Percentiles rank a stretch among this genome's conserved stretches.
Evolutionary conservation across 92 coral and sea anemone genomes (phyloP).

Genomic region (Diadumene lineata): DNA sequence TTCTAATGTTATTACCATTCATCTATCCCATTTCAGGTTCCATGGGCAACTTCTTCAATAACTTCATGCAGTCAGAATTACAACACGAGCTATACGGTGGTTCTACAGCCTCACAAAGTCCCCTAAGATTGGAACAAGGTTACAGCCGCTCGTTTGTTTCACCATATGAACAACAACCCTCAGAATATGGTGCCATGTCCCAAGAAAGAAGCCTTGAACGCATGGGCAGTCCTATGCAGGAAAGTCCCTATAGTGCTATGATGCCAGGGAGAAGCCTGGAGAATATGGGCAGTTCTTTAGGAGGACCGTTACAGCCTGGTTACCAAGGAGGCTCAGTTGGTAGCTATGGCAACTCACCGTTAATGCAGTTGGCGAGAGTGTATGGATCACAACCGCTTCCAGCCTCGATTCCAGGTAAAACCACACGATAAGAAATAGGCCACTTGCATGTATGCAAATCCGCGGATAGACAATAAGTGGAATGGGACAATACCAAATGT

Average conservation of each 20-base stretch:
- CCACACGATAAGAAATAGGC: not conserved
- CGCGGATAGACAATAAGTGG: no score
- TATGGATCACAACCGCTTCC: slow-evolving; percentile 48
- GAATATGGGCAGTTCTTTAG: not conserved
- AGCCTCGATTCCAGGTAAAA: slow-evolving; percentile 16
- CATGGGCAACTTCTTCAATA: slow-evolving; percentile 9
- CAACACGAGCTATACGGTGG: slow-evolving; percentile 30
- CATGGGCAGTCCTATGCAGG: slow-evolving; percentile 9
- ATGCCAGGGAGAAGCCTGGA: not conserved
- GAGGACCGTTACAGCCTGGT: not conserved
- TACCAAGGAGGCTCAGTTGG: slow-evolving; percentile 21
- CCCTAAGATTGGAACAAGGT: slow-evolving; percentile 15
- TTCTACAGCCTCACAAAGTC: slow-evolving; percentile 19
- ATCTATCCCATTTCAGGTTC: not conserved
- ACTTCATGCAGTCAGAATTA: slow-evolving; percentile 10
- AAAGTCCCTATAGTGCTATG: not conserved
- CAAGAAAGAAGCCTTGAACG: not conserved
- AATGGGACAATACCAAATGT: no score
- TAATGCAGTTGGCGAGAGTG: slow-evolving; percentile 57
- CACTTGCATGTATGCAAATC: no score
- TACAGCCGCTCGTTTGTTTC: slow-evolving; percentile 11
- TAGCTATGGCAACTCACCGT: slow-evolving; percentile 51
- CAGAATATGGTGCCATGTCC: slow-evolving; percentile 5
- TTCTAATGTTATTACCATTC: not conserved
- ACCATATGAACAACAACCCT: slow-evolving; percentile 11